Conservation (phyloP, 2,888 invertebrate species). For the Drosophila silvestris region DNA sequence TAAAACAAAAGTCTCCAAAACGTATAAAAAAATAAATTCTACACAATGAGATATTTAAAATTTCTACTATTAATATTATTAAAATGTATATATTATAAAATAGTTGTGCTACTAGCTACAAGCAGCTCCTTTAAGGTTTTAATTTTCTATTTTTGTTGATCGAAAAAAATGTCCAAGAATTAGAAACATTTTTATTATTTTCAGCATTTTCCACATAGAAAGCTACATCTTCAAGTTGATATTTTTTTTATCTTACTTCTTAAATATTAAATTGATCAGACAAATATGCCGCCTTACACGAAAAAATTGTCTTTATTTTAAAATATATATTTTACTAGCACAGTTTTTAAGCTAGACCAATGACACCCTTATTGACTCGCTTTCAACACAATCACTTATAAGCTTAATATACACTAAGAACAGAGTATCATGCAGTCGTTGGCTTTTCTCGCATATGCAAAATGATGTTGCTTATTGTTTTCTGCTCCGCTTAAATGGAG, state of each 20-base stretch:
- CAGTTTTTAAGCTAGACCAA: background rate
- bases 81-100: too few relatives aligned
- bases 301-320: background rate
- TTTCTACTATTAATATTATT: too few relatives aligned
- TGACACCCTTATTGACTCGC: background rate
- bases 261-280: background rate
- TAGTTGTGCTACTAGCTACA: too few relatives aligned
- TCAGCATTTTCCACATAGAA: background rate
- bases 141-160: background rate
- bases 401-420: background rate
- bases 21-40: too few relatives aligned
- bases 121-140: too few relatives aligned
- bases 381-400: background rate
- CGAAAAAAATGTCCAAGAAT: background rate
- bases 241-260: background rate
- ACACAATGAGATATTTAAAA: too few relatives aligned
- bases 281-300: background rate
- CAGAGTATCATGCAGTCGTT: slow-evolving; percentile 6
- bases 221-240: background rate
- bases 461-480: slow-evolving; percentile 44
- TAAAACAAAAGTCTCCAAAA: too few relatives aligned
- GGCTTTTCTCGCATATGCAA: slow-evolving; percentile 20
- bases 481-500: slow-evolving; percentile 41
- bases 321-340: background rate
- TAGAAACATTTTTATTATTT: background rate